These are phyloP conservation scores for Acipenser oxyrinchus DNA, from an alignment of 2,797 vertebrate species.

Conservation along the genomic window DNA sequence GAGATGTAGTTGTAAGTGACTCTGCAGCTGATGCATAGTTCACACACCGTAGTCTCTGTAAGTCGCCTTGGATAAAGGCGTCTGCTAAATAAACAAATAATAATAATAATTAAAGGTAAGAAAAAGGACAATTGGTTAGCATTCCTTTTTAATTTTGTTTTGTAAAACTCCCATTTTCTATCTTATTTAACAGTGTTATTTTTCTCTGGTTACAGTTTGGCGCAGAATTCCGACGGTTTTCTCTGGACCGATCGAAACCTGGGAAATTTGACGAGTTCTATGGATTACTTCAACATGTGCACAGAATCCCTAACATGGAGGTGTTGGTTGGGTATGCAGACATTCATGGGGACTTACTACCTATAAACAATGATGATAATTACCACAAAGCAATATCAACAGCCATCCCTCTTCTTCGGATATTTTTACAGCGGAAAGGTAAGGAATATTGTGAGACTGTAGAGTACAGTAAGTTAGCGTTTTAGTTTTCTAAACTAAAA, in stretches of 20 bases:
- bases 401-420: slow-evolving; percentile 82
- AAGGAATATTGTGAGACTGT: slow-evolving; percentile 26
- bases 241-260: slow-evolving; percentile 88
- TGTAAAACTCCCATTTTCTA: background rate
- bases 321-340: slow-evolving; percentile 89
- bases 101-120: no score
- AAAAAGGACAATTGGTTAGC: no score
- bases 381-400: slow-evolving; percentile 93
- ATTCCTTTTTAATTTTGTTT: no score
- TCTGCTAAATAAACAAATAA: no score
- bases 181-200: slow-evolving; percentile 10
- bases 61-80: no score
- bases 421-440: slow-evolving; percentile 96
- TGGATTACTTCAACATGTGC: slow-evolving; percentile 87
- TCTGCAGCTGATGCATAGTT: no score
- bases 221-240: slow-evolving; percentile 94
- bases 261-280: slow-evolving; percentile 95
- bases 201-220: slow-evolving; percentile 69
- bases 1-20: no score
- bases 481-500: no score
- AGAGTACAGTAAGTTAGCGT: no score
- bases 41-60: no score
- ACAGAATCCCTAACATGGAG: slow-evolving; percentile 92
- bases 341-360: slow-evolving; percentile 87
- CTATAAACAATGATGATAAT: slow-evolving; percentile 96